phyloP scores from a whole-genome alignment of 2,888 invertebrate genomes.

The Orchestes rusci region DNA sequence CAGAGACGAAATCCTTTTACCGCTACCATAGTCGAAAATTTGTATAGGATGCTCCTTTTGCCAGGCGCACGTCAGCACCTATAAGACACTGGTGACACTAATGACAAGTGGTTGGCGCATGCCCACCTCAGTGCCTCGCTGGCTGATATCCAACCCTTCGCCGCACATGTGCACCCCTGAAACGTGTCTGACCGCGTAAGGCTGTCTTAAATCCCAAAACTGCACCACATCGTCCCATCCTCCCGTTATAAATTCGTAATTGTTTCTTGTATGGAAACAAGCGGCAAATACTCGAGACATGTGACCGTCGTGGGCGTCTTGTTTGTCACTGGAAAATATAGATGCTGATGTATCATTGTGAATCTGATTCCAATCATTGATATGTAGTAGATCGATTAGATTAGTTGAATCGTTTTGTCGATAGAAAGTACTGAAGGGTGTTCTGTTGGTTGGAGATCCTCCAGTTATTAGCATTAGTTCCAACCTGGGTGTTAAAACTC shows the following conservation, averaged over 20 bases:
- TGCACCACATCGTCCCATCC: slow-evolving; percentile 62
- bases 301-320: slow-evolving; percentile 50
- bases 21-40: slow-evolving; percentile 60
- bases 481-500: slow-evolving; percentile 56
- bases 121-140: slow-evolving; percentile 54
- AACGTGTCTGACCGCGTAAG: slow-evolving; percentile 52
- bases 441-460: no score
- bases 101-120: no score
- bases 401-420: no score
- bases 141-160: slow-evolving; percentile 59
- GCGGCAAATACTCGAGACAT: slow-evolving; percentile 57
- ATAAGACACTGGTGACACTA: no score
- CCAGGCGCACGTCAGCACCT: slow-evolving; percentile 62
- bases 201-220: slow-evolving; percentile 62
- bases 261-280: slow-evolving; percentile 57
- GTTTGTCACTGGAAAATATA: slow-evolving; percentile 44
- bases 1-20: slow-evolving; percentile 53
- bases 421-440: no score
- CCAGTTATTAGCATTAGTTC: no score
- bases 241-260: slow-evolving; percentile 59
- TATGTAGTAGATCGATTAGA: no score
- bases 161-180: slow-evolving; percentile 58
- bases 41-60: slow-evolving; percentile 55
- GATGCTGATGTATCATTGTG: no score
- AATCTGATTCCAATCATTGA: no score